Base-by-base conservation (phyloP, 92 coral and sea anemone genomes). In the Nematostella vectensis region DNA sequence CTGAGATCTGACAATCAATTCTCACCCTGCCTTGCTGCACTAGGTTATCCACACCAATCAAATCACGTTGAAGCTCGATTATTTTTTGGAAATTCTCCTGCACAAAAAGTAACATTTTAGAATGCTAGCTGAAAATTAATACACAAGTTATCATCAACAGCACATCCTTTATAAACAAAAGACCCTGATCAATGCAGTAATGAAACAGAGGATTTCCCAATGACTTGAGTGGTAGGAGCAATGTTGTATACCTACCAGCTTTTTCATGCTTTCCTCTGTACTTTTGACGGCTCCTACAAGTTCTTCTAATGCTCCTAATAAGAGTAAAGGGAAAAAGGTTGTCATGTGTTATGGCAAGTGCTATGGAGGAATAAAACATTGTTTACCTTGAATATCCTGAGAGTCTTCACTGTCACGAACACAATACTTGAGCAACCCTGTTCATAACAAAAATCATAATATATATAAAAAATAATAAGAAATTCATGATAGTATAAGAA, bases 11-110 rank as follows among this genome's bases (percentile, higher is more conserved):
- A n/a, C n/a, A n/a, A n/a, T n/a, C n/a, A n/a, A n/a, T n/a, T n/a
- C 96, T 43, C 57, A 93, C 99, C 75, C 99, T 67, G 62, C 96
- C 99, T 38, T 87, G 70, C 58, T 93, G 99, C n/a, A 82, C 99
- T 43, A 93, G 86, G 47, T 79, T 87, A 29, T 93, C 85, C 24
- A 93, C 75, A 40, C 99, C 96, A 70, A 93, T 65, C 50, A 93
- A 74, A 77, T 93, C 99, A 48, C 99, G 74, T 67, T 93, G 93
- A 24, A 93, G 87, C 49, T 93, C 99, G 15, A 93, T 82, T 3
- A 93, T 67, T 77, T 93, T 93, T 70, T 93, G 99, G 44, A 82
- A 82, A 57, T 93, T 93, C 58, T 93, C 99, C 99, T 93, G 61
- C 25, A 75, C 62, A 50, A 24, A 22, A 52, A 36, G n/a, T n/a